These are phyloP conservation scores for Phocoena sinus DNA, from an alignment of 2,113 vertebrate species.

Conservation along the genomic window DNA sequence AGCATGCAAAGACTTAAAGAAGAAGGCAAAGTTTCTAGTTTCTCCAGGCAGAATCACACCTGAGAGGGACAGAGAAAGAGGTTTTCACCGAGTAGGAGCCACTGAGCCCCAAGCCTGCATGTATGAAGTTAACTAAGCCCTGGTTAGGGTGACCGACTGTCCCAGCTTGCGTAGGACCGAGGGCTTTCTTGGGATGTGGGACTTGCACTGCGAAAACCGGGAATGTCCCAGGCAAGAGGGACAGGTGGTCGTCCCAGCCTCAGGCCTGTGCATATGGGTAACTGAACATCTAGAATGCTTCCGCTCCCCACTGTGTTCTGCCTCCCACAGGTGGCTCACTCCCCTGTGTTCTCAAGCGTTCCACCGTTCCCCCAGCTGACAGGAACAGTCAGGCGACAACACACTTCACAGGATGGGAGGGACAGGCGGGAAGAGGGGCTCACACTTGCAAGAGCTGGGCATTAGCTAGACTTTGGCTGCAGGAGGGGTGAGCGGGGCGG, in stretches of 20 bases:
- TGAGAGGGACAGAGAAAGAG: conserved; percentile 63
- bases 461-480: not conserved
- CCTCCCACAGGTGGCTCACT: not conserved
- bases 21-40: conserved; percentile 80
- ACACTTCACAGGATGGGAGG: not conserved
- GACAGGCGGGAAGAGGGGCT: not conserved
- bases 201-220: not conserved
- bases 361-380: not conserved
- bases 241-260: not conserved
- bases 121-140: not conserved
- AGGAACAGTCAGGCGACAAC: not conserved
- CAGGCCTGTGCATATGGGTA: not conserved
- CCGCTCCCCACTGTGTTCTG: not conserved
- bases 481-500: not conserved
- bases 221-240: not conserved
- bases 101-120: not conserved
- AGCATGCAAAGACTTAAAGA: conserved; percentile 87
- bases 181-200: not conserved
- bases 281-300: not conserved
- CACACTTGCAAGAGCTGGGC: not conserved
- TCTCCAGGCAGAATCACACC: conserved; percentile 89
- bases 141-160: not conserved
- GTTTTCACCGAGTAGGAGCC: not conserved
- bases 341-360: not conserved
- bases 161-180: not conserved